Evolutionary conservation across 2,113 vertebrate genomes (phyloP), one percentile per base, ranked within the genome.

Genomic region (Sander lucioperca): DNA sequence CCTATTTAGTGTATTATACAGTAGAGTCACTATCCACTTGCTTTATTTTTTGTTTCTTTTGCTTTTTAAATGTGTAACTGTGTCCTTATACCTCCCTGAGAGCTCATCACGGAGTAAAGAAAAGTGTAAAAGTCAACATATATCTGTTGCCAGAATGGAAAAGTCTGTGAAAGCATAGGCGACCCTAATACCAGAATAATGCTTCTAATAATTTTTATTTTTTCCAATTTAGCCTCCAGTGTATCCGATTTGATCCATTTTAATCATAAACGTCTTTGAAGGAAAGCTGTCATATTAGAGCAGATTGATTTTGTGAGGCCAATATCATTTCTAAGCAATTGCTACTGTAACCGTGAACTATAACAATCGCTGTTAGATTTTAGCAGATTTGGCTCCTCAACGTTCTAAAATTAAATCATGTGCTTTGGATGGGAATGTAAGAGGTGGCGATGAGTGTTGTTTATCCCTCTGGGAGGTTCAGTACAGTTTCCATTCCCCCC

Each of bases 391-490:
- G 1, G 12, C 1, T 84, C 19, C 39, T 7, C 36, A 11, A 36
- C 2, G 27, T 54, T 59, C 43, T 10, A 6, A 61, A 79, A 86
- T 43, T 8, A 2, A 83, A 87, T 73, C 78, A 73, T 84, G 77
- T 82, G 84, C 51, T 79, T 33, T 6, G 15, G 53, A 74, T 79
- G 70, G 71, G 80, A 83, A 76, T 67, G 63, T 30, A 63, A 74
- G 76, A 74, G 18, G 33, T 36, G 11, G 19, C 59, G 57, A 80
- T 23, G 58, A 85, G 39, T 73, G 80, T 89, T 73, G 80, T 90
- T 86, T 89, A 89, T 80, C 79, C 86, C 88, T 82, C 68, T 69
- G 88, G 86, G 85, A 90, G 53, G 6, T 73, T 86, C 13, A 72
- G 76, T 57, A 77, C 66, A 77, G 68, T 84, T 82, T 84, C 86